Percentiles rank a stretch among this genome's conserved stretches.
Conservation (phyloP, 2,888 invertebrate species). For the Coenonympha glycerion region DNA sequence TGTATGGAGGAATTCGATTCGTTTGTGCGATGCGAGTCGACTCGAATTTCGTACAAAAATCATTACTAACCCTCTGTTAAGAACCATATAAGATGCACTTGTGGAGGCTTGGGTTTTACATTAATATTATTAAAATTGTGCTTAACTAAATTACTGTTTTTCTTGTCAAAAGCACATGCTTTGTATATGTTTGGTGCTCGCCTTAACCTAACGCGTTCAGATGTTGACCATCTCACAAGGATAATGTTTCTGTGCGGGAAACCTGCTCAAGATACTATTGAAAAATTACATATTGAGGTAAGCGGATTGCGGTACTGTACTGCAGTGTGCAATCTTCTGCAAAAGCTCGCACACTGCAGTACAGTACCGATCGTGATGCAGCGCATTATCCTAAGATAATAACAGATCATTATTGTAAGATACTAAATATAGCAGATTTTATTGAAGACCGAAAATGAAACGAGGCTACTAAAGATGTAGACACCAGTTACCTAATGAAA, state of each 20-base stretch:
- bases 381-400: too few relatives aligned
- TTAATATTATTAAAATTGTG: slow-evolving; percentile 20
- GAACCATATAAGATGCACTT: slow-evolving; percentile 1
- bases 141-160: slow-evolving; percentile 32
- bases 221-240: slow-evolving; percentile 92
- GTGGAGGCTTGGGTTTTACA: slow-evolving; percentile 13
- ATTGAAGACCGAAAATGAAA: too few relatives aligned
- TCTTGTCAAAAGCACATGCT: slow-evolving; percentile 33
- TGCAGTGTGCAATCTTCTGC: too few relatives aligned
- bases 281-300: slow-evolving; percentile 93
- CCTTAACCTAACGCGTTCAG: slow-evolving; percentile 78
- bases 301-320: slow-evolving; percentile 39
- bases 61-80: neutral
- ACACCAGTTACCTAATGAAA: too few relatives aligned
- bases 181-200: slow-evolving; percentile 71
- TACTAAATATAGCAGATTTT: too few relatives aligned
- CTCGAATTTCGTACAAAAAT: too few relatives aligned
- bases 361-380: too few relatives aligned
- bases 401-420: too few relatives aligned
- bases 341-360: too few relatives aligned
- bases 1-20: too few relatives aligned
- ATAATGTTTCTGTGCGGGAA: slow-evolving; percentile 92
- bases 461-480: too few relatives aligned
- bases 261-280: slow-evolving; percentile 86
- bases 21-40: too few relatives aligned